Percentiles rank a stretch among this genome's conserved stretches.
Conservation (phyloP, 2,113 vertebrate genomes). For the Tetraodon nigroviridis region DNA sequence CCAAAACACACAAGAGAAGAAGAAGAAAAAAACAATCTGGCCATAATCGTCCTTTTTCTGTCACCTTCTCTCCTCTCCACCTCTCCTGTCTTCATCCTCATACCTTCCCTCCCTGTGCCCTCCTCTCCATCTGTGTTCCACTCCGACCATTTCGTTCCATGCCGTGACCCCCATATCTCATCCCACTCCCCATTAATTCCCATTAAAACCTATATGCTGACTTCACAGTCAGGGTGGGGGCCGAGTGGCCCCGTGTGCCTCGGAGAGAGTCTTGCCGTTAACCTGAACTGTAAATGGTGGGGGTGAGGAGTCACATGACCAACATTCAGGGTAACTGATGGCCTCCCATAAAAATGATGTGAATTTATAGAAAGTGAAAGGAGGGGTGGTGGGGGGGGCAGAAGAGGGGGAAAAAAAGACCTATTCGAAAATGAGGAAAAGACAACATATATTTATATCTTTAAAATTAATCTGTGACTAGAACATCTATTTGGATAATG, state of each 20-base stretch:
- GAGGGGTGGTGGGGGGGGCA: not conserved
- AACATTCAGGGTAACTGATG: too few relatives aligned
- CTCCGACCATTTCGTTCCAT: slow-evolving; percentile 8
- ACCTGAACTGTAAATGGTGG: not conserved
- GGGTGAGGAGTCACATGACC: not conserved
- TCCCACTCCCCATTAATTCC: slow-evolving; percentile 52
- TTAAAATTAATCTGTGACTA: too few relatives aligned
- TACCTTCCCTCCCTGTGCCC: not conserved
- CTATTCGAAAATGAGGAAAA: too few relatives aligned
- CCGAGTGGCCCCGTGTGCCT: not conserved
- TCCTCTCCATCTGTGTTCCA: not conserved
- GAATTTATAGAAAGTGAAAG: not conserved
- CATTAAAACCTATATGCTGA: slow-evolving; percentile 78
- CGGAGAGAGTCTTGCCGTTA: not conserved
- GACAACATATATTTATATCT: too few relatives aligned
- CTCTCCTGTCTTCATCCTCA: slow-evolving; percentile 2
- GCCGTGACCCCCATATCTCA: slow-evolving; percentile 15
- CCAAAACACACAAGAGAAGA: not conserved
- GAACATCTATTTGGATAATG: too few relatives aligned
- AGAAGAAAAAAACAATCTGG: not conserved
- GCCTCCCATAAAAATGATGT: too few relatives aligned
- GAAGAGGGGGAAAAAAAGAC: not conserved
- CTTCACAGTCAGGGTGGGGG: slow-evolving; percentile 74
- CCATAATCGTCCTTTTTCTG: not conserved
- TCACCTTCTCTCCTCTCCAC: not conserved